A percentile compares a stretch with the other conserved stretches of the same genome.
These are phyloP conservation scores for Odobenus rosmarus DNA, from an alignment of 2,113 vertebrate species.

Conservation along the genomic window DNA sequence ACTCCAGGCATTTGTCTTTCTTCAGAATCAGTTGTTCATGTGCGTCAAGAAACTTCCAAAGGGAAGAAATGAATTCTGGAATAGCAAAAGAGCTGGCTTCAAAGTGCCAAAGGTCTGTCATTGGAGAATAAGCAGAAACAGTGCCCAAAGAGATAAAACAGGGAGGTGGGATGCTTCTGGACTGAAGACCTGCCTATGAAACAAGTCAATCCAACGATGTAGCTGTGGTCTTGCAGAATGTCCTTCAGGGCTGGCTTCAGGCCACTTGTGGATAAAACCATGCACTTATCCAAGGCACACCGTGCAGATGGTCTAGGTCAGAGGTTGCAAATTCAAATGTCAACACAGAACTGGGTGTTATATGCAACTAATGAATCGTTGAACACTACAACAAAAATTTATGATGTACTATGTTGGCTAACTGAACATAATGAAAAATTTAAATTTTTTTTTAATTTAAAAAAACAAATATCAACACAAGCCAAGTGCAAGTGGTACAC, in stretches of 20 bases:
- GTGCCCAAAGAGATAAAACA: not conserved
- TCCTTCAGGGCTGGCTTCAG: not conserved
- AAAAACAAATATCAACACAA: not conserved
- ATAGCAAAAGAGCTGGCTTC: not conserved
- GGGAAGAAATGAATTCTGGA: not conserved
- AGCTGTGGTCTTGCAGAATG: not conserved
- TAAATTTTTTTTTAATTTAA: not conserved
- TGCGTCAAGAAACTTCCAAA: not conserved
- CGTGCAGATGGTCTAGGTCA: not conserved
- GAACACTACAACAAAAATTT: not conserved
- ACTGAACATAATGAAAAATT: not conserved
- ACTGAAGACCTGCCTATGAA: not conserved
- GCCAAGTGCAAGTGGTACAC: not conserved
- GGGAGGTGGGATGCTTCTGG: not conserved
- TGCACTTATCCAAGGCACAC: not conserved
- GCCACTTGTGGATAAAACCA: not conserved
- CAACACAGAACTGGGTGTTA: not conserved
- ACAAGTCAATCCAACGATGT: not conserved
- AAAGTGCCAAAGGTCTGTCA: not conserved
- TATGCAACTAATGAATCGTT: not conserved
- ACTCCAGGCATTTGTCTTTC: not conserved
- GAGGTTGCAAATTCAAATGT: not conserved
- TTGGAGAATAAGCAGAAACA: not conserved
- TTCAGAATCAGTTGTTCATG: not conserved
- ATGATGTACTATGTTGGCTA: not conserved